Base-by-base conservation (phyloP, 2,113 vertebrate species). In the Panthera tigris region DNA sequence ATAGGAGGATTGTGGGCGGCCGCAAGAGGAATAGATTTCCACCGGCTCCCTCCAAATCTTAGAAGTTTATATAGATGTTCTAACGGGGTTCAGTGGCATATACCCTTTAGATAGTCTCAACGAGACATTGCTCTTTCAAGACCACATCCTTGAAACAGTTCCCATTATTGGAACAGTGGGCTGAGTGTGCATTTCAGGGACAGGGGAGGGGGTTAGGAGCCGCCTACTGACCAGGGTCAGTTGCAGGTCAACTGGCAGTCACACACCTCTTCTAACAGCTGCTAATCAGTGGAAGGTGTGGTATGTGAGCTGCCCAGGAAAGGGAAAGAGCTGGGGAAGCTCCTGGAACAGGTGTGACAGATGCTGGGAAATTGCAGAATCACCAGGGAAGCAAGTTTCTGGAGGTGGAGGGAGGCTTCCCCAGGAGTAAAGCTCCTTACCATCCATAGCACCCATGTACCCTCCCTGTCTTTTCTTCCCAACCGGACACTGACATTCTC, bases 401-500 rank as follows among this genome's bases (percentile, higher is more conserved):
- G 12, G 4, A 78, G 19, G 36, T 21, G 1, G 1, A 29, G 33
- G 5, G 18, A 69, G 15, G 45, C 1, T 0, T 36, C 76, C 29
- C 21, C 3, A 3, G 18, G 36, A 36, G 12, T 45, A 79, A 79
- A 48, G 12, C 4, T 8, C 29, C 29, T 33, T 9, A 4, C 5
- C 12, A 9, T 45, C 27, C 57, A 33, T 18, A 25, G 15, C 7
- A 8, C 48, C 23, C 29, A 36, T 8, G 7, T 3, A 45, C 19
- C 68, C 4, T 96, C 88, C 16, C 48, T 39, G 36, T n/a, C 16
- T 31, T 74, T 15, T 52, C 39, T 50, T 23, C n/a, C 50, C 31
- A 31, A 18, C 23, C 18, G 98, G 98, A 98, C 45, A 98, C 99
- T n/a, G 98, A 99, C 55, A 93, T 99, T 45, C 82, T 99, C 78